Base-by-base conservation (phyloP, 2,888 invertebrate genomes). In the Hirtodrosophila histrioides region DNA sequence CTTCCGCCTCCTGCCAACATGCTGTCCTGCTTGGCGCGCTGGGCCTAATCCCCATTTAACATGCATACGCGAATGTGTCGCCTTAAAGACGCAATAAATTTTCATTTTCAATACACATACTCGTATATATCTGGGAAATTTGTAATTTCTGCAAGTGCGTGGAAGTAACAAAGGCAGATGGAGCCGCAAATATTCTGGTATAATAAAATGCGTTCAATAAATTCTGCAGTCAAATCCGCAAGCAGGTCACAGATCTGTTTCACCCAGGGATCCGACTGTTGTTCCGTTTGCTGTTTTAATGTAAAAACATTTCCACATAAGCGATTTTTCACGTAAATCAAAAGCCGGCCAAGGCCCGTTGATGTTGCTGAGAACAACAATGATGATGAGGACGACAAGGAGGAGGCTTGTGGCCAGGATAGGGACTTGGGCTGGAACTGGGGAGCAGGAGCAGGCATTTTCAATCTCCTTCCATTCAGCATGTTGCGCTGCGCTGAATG, bases 251-350 rank as follows among this genome's bases (percentile, higher is more conserved):
- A 49, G 46, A 48, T 35, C 36, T 63, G 40, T 50, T 55, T 24
- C 9, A 29, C 8, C 3, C 3, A 27, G 33, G 10, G 24, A 10
- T 8, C 44, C 49, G 5, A 8, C 31, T 31, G 27, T 27, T 45
- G 33, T 10, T 17, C 17, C 17, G 10, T 11, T 70, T 56, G 36
- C 44, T 61, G 23, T 63, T 71, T 78, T 74, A 80, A 71, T 74
- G 71, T 61, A 62, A 77, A 7, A 31, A 77, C 69, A 86, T 84
- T 84, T 86, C 82, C 82, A 78, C 78, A 84, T 80, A 85, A 80
- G 75, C 82, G 78, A 84, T 80, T 84, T 82, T 85, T 81, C 82
- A 82, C 85, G 85, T 85, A 86, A 85, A 86, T 85, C 85, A 85
- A 86, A 85, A 67, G 71, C 45, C 50, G 73, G 68, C 75, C 73